A percentile compares a stretch with the other conserved stretches of the same genome.
These are phyloP conservation scores for Eudyptes chrysolophus DNA, from an alignment of 2,113 vertebrate species.

Conservation along the genomic window DNA sequence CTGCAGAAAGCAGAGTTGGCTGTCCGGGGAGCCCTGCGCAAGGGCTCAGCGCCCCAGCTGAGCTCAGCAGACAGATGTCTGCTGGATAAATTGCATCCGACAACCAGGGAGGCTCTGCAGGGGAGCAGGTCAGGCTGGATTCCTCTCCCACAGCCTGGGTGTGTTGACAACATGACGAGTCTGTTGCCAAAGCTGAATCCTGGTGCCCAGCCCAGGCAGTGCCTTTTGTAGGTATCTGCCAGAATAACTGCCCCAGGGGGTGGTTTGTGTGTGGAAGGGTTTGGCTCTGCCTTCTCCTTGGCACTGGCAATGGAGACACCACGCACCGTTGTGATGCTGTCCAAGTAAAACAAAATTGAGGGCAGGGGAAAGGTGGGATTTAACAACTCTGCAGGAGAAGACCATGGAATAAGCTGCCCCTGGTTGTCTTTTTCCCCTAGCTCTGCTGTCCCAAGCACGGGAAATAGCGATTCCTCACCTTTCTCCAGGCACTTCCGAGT, in stretches of 20 bases:
- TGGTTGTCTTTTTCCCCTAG: background rate
- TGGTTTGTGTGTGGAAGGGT: background rate
- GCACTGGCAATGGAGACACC: background rate
- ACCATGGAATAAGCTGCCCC: background rate
- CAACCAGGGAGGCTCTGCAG: constrained; percentile 14
- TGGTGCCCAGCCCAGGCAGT: background rate
- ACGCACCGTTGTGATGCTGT: accelerated
- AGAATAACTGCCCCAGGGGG: background rate
- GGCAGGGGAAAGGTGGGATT: background rate
- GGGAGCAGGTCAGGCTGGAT: constrained; percentile 47
- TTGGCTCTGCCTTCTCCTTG: background rate
- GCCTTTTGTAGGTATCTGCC: background rate
- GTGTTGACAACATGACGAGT: background rate
- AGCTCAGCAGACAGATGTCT: constrained; percentile 47
- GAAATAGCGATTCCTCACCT: accelerated
- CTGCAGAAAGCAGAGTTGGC: background rate
- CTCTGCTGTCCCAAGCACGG: background rate
- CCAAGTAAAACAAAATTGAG: background rate
- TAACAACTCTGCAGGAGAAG: background rate
- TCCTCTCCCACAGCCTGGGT: constrained; percentile 59
- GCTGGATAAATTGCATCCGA: constrained; percentile 27
- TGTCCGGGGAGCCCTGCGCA: background rate
- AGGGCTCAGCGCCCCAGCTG: background rate
- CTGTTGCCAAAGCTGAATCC: background rate
- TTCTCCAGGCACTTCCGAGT: background rate